phyloP scores from a whole-genome alignment of 1,140 invertebrate genomes.

The Zaprionus africanus region DNA sequence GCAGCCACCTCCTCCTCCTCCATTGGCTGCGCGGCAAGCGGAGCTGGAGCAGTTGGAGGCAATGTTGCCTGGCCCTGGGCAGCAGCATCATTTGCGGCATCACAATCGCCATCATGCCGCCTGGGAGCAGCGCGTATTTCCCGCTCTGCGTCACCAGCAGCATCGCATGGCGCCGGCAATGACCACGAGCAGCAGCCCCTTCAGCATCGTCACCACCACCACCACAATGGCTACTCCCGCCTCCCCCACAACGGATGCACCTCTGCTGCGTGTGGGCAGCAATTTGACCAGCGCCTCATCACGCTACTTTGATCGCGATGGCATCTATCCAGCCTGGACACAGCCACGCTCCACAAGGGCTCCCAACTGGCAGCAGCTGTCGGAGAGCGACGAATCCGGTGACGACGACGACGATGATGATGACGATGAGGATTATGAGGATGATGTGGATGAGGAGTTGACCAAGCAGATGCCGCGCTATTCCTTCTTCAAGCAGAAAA shows the following conservation, averaged over 20 bases:
- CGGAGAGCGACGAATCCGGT: conserved; percentile 31
- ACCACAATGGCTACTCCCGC: conserved; percentile 11
- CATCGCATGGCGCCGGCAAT: conserved; percentile 32
- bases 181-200: conserved; percentile 26
- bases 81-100: conserved; percentile 72
- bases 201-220: conserved; percentile 13
- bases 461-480: conserved; percentile 70
- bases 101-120: conserved; percentile 69
- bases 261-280: conserved; percentile 10
- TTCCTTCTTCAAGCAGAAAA: conserved; percentile 60
- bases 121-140: conserved; percentile 70
- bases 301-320: conserved; percentile 70
- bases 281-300: conserved; percentile 20
- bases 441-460: conserved; percentile 51
- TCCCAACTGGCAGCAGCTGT: conserved; percentile 66
- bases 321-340: conserved; percentile 61
- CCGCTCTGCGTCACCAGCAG: conserved; percentile 50
- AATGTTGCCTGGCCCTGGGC: conserved; percentile 12
- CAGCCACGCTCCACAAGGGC: conserved; percentile 56
- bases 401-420: conserved; percentile 39
- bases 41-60: conserved; percentile 17
- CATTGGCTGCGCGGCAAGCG: background rate
- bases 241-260: conserved; percentile 21
- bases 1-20: conserved; percentile 11
- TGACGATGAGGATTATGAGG: conserved; percentile 48